Conservation (phyloP, 1,140 invertebrate genomes). For the Sycobia sp. region DNA sequence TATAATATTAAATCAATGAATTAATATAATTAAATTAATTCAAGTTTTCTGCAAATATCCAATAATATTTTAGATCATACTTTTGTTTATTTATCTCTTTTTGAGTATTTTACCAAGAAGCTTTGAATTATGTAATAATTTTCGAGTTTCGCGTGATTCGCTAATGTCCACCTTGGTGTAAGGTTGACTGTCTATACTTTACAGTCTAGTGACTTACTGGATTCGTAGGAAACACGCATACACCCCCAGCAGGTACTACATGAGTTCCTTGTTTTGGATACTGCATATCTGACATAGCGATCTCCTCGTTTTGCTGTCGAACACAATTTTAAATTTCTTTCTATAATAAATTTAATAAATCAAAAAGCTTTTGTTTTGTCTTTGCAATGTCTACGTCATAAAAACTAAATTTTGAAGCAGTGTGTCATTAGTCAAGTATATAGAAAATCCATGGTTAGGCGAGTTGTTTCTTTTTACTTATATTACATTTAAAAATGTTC, state of each 20-base stretch:
- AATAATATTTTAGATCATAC: conserved; percentile 8
- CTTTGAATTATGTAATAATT: conserved; percentile 15
- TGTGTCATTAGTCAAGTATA: conserved; percentile 2
- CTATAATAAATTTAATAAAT: conserved; percentile 31
- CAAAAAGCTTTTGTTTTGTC: conserved; percentile 11
- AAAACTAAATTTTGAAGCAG: not conserved
- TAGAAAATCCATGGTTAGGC: conserved; percentile 24
- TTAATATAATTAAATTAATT: not conserved
- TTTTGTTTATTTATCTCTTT: conserved; percentile 14
- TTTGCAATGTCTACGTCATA: not conserved
- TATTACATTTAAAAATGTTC: not conserved
- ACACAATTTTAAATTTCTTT: conserved; percentile 35
- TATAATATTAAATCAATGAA: no score
- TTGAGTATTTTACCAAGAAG: conserved; percentile 9
- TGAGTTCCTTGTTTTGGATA: conserved; percentile 66
- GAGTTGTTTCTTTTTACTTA: conserved; percentile 27
- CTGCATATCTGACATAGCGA: conserved; percentile 75
- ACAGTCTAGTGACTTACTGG: conserved; percentile 64
- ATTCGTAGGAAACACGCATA: conserved; percentile 66
- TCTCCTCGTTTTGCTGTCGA: conserved; percentile 71
- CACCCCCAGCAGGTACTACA: conserved; percentile 62
- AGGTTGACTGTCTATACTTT: conserved; percentile 17
- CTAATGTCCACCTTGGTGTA: conserved; percentile 6
- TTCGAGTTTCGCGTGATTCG: not conserved
- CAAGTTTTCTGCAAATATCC: no score